Evolutionary conservation across 2,113 vertebrate species (phyloP), one percentile per base, ranked within the genome.

Genomic region (Isichthys henryi): DNA sequence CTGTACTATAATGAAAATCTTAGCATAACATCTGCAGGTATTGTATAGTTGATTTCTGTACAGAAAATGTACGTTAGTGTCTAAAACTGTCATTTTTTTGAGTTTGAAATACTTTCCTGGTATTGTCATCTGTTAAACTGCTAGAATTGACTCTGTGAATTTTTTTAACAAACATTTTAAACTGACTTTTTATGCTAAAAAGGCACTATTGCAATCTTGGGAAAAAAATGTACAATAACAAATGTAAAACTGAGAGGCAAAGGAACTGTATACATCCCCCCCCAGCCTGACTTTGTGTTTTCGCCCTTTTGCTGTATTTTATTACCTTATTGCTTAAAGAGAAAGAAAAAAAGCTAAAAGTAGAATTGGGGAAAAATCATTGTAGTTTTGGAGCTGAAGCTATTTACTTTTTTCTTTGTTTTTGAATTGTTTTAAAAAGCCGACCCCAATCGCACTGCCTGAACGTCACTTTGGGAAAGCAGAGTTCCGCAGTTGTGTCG

Each of bases 11-110:
- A 19, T 89, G 96, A 97, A 95, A 97, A 95, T 94, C 95, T 94
- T 96, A 96, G 97, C 97, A 97, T 97, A 97, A 95, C 97, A 97
- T 96, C 94, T 95, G 95, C 96, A 97, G 96, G 96, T 96, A 96
- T 95, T 97, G 97, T 98, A 98, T 97, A 97, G 96, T 96, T 95
- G 94, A 94, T 96, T 97, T 97, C 95, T 98, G 97, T 98, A 97
- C 96, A 97, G 95, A 92, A 96, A 91, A 86, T 91, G 39, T 96
- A 85, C 93, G 94, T 96, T 93, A 95, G 92, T 94, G 94, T 97
- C 96, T 92, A 95, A 95, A 91, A 93, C 93, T 90, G 94, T 95
- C 94, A 62, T 86, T 88, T 89, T 86, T 96, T 95, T 93, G 87
- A 88, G 66, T 56, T 86, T 87, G 82, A 43, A 46, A 70, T 90